Conservation (phyloP, 2,888 invertebrate genomes). For the Thera obeliscata region DNA sequence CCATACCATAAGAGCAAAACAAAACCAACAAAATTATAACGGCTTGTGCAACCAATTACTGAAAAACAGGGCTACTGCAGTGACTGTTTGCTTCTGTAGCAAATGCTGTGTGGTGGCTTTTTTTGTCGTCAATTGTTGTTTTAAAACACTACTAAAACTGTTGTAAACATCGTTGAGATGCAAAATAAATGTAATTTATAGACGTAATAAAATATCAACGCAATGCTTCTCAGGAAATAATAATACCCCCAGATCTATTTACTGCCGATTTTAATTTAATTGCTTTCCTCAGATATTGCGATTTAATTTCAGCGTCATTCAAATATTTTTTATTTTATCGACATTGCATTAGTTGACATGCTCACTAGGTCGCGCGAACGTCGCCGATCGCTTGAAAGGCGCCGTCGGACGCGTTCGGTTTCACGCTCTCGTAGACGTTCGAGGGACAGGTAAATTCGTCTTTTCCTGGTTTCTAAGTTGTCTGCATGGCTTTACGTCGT, state of each 20-base stretch:
- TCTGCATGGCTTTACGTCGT: conserved; percentile 42
- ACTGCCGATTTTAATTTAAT: conserved; percentile 12
- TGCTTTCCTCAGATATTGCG: conserved; percentile 20
- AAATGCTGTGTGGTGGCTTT: background rate
- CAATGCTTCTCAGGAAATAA: conserved; percentile 7
- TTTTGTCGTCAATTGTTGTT: background rate
- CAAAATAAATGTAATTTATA: background rate
- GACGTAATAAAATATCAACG: background rate
- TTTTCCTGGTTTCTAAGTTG: conserved; percentile 41
- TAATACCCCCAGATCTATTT: conserved; percentile 2
- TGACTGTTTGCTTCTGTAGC: background rate
- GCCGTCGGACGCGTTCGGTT: conserved; percentile 68
- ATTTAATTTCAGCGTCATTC: conserved; percentile 6
- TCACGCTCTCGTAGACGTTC: conserved; percentile 80
- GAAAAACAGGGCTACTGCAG: background rate
- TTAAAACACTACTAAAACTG: background rate
- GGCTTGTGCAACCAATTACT: background rate
- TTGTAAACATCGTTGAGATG: background rate
- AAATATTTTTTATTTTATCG: conserved; percentile 23
- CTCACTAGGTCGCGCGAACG: conserved; percentile 76
- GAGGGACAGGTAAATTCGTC: conserved; percentile 70
- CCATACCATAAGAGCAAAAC: background rate
- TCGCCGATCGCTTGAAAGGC: conserved; percentile 79
- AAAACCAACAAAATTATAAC: background rate
- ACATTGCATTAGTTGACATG: conserved; percentile 33